Evolutionary conservation across 1,140 invertebrate species (phyloP).

Genomic region (Drosophila bifasciata): DNA sequence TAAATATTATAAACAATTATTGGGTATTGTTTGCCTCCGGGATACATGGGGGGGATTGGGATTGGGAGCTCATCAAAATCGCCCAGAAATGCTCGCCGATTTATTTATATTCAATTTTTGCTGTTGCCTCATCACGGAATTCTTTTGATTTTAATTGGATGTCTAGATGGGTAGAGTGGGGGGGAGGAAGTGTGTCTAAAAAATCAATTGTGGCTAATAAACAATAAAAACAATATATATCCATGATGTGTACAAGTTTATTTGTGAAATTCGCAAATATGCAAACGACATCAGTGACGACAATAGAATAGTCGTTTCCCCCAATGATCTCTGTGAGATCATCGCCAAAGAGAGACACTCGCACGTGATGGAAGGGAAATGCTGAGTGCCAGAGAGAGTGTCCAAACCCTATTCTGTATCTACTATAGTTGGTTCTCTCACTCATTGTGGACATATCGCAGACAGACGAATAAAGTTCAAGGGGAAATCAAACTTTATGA

Average conservation of each 20-base stretch:
- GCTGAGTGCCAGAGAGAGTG: too few relatives aligned
- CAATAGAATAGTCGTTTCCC: slow-evolving; percentile 24
- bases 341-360: slow-evolving; percentile 51
- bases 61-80: slow-evolving; percentile 62
- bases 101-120: slow-evolving; percentile 51
- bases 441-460: slow-evolving; percentile 11
- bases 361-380: neutral
- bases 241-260: slow-evolving; percentile 57
- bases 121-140: slow-evolving; percentile 44
- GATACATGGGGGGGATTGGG: slow-evolving; percentile 23
- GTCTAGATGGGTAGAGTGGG: neutral
- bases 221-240: slow-evolving; percentile 40
- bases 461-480: slow-evolving; percentile 29
- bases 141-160: slow-evolving; percentile 30
- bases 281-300: slow-evolving; percentile 29
- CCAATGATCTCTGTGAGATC: slow-evolving; percentile 71
- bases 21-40: slow-evolving; percentile 31
- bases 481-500: slow-evolving; percentile 19
- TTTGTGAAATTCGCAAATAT: slow-evolving; percentile 47
- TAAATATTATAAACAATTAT: slow-evolving; percentile 17
- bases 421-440: neutral
- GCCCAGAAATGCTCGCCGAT: slow-evolving; percentile 33
- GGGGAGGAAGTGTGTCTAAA: slow-evolving; percentile 6
- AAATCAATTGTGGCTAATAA: slow-evolving; percentile 59
- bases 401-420: slow-evolving; percentile 9